A percentile compares a stretch with the other conserved stretches of the same genome.
Conservation (phyloP, 2,888 invertebrate genomes). For the Gibbula magus region DNA sequence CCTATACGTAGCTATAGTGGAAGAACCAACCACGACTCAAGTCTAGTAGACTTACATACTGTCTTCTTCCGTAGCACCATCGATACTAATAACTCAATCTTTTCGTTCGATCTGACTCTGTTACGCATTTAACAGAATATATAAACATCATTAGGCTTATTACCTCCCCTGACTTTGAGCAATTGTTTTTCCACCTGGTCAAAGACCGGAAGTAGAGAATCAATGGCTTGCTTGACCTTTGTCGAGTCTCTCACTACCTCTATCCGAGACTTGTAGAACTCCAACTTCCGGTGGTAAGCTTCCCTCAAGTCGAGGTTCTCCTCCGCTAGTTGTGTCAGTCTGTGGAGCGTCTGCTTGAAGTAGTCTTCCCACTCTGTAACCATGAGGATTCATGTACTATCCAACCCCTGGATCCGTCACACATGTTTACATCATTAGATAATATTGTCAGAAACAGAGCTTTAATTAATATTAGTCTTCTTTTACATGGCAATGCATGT, state of each 20-base stretch:
- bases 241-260: constrained; percentile 33
- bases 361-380: not conserved
- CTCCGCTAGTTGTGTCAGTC: constrained; percentile 33
- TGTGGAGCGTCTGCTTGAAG: not conserved
- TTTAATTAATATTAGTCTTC: too few species aligned
- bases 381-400: not conserved
- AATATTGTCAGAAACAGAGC: too few species aligned
- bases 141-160: not conserved
- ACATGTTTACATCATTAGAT: too few species aligned
- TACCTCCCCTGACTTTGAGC: constrained; percentile 47
- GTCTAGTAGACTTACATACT: too few species aligned
- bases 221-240: constrained; percentile 37
- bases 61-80: too few species aligned
- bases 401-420: too few species aligned
- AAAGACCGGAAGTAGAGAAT: constrained; percentile 47
- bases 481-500: too few species aligned
- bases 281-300: constrained; percentile 36
- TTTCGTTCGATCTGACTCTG: too few species aligned
- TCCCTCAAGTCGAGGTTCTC: constrained; percentile 49
- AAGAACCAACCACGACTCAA: too few species aligned
- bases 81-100: too few species aligned
- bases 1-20: too few species aligned
- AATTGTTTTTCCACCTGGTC: constrained; percentile 52
- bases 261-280: not conserved
- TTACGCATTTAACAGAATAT: too few species aligned